Percentiles rank a stretch among this genome's conserved stretches.
Conservation (phyloP, 1,140 invertebrate genomes). For the Drosophila obscura region DNA sequence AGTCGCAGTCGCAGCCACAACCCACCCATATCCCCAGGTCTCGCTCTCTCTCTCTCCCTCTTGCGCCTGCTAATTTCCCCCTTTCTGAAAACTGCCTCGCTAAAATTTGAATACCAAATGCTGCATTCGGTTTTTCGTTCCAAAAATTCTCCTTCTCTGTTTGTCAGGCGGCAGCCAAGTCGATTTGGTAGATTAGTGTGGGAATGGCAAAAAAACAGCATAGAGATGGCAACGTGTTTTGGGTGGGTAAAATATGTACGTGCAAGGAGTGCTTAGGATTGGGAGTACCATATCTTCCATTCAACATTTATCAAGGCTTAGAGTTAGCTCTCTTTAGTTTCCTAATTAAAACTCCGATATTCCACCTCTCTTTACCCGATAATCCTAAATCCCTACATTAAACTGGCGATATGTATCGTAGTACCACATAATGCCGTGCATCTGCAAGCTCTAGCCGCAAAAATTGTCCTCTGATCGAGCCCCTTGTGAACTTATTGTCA, state of each 20-base stretch:
- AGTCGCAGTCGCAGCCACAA: no score
- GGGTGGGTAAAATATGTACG: no score
- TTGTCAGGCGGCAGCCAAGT: neutral
- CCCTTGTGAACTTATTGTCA: conserved; percentile 48
- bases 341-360: no score
- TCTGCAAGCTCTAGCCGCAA: conserved; percentile 10
- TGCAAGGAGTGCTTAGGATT: no score
- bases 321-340: no score
- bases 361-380: no score
- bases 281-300: no score
- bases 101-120: conserved; percentile 73
- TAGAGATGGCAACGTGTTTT: no score
- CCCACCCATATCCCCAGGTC: no score
- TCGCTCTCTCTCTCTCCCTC: neutral
- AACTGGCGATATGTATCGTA: neutral
- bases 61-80: conserved; percentile 18
- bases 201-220: no score
- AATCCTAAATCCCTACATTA: neutral
- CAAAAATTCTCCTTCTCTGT: conserved; percentile 11
- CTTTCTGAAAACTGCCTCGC: conserved; percentile 21
- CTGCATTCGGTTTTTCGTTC: conserved; percentile 38
- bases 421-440: conserved; percentile 16
- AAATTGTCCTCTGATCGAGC: conserved; percentile 9
- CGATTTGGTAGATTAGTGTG: conserved; percentile 1
- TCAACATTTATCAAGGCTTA: no score